These are phyloP conservation scores for Clostera curtula DNA, from an alignment of 2,888 invertebrate genomes.

Conservation along the genomic window DNA sequence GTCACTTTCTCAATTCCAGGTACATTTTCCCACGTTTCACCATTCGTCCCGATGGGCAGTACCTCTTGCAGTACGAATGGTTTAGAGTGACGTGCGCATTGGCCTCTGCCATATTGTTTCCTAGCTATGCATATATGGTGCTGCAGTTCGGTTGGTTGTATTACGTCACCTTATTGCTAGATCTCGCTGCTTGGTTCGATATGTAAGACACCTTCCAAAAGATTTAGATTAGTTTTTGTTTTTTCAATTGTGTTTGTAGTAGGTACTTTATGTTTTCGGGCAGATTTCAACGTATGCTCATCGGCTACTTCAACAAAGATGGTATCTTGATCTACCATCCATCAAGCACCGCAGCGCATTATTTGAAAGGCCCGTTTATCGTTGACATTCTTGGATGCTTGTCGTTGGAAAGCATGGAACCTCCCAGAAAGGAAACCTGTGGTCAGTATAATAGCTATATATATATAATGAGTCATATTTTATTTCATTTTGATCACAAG, in stretches of 20 bases:
- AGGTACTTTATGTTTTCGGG: background rate
- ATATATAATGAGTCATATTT: background rate
- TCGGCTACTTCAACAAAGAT: conserved; percentile 47
- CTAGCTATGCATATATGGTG: conserved; percentile 42
- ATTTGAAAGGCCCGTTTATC: conserved; percentile 45
- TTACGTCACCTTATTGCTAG: conserved; percentile 30
- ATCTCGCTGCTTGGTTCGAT: conserved; percentile 41
- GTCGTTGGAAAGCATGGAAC: conserved; percentile 42
- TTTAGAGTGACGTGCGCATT: conserved; percentile 44
- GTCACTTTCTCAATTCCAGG: conserved; percentile 23
- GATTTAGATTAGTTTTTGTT: no score
- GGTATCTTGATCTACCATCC: conserved; percentile 56
- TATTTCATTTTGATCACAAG: conserved; percentile 1
- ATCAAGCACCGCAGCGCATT: conserved; percentile 49
- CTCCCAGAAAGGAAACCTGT: conserved; percentile 23
- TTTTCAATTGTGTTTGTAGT: no score
- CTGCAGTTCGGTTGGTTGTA: conserved; percentile 38
- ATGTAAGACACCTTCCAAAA: no score
- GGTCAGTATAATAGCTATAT: conserved; percentile 19
- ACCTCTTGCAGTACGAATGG: conserved; percentile 46
- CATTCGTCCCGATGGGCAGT: conserved; percentile 49
- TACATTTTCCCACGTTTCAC: conserved; percentile 59
- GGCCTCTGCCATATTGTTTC: conserved; percentile 36
- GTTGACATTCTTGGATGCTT: conserved; percentile 43
- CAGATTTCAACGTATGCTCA: conserved; percentile 53